Percentiles rank a stretch among this genome's conserved stretches.
Conservation (phyloP, 2,113 vertebrate species). For the Anseranas semipalmata region DNA sequence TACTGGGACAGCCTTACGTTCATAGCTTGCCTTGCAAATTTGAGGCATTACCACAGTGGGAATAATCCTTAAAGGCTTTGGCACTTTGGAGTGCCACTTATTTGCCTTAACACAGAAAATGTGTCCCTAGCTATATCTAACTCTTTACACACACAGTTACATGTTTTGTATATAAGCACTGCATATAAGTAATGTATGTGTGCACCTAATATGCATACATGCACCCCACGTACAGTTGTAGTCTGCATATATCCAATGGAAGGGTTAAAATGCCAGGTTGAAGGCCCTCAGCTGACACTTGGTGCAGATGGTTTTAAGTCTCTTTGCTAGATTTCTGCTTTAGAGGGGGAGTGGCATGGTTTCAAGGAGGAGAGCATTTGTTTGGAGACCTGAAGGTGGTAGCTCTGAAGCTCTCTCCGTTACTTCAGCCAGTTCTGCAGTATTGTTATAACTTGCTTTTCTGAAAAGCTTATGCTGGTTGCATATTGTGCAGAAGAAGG, state of each 20-base stretch:
- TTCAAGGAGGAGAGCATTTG: not conserved
- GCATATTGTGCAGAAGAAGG: not conserved
- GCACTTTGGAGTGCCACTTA: not conserved
- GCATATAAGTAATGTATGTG: rapidly evolving
- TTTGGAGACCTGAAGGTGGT: not conserved
- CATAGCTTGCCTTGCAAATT: rapidly evolving
- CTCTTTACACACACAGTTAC: rapidly evolving
- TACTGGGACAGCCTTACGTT: not conserved
- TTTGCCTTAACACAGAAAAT: not conserved
- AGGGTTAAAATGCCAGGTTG: not conserved
- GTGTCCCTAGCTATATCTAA: not conserved
- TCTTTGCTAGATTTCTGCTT: not conserved
- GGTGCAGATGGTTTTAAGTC: not conserved
- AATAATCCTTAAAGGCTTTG: not conserved
- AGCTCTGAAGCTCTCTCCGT: not conserved
- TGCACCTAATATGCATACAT: rapidly evolving
- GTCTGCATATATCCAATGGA: not conserved
- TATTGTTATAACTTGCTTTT: not conserved
- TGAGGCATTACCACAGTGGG: not conserved
- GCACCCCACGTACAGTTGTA: rapidly evolving
- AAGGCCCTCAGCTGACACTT: not conserved
- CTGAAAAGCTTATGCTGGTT: not conserved
- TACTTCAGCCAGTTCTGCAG: not conserved
- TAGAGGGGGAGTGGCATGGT: not conserved
- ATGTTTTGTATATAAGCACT: rapidly evolving